These are phyloP conservation scores for Drosophila nigromelanica DNA, from an alignment of 1,140 invertebrate genomes.

Conservation along the genomic window DNA sequence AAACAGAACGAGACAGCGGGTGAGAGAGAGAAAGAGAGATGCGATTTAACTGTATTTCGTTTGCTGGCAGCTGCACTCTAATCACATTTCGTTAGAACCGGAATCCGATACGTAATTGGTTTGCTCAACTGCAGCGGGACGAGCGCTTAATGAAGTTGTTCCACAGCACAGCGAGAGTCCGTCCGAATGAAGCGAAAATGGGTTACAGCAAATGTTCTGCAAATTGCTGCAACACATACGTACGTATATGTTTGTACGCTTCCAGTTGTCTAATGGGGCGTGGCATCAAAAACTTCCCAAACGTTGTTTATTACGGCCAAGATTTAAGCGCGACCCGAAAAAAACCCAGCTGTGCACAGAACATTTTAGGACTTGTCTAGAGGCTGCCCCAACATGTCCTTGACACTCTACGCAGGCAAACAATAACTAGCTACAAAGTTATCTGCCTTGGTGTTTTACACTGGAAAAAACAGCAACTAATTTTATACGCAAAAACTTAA, in stretches of 20 bases:
- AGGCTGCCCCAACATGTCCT: conserved; percentile 15
- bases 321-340: conserved; percentile 40
- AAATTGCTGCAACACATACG: conserved; percentile 13
- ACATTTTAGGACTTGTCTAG: conserved; percentile 1
- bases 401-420: conserved; percentile 21
- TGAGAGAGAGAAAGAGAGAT: neutral
- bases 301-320: conserved; percentile 59
- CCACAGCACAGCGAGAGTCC: neutral
- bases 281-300: conserved; percentile 39
- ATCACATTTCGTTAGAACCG: conserved; percentile 65
- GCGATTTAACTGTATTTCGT: conserved; percentile 30
- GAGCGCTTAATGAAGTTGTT: conserved; percentile 67
- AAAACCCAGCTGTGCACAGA: conserved; percentile 2
- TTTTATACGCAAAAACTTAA: too few relatives aligned
- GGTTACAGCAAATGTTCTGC: neutral
- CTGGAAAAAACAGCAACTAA: neutral
- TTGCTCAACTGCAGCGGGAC: conserved; percentile 57
- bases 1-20: neutral
- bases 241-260: neutral
- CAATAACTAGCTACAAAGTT: neutral
- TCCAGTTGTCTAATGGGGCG: conserved; percentile 16
- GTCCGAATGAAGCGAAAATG: neutral
- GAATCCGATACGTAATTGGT: conserved; percentile 63
- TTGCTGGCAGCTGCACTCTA: conserved; percentile 62
- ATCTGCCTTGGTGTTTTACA: conserved; percentile 2